Conservation (phyloP, 2,113 vertebrate species). For the Podarcis cretensis region DNA sequence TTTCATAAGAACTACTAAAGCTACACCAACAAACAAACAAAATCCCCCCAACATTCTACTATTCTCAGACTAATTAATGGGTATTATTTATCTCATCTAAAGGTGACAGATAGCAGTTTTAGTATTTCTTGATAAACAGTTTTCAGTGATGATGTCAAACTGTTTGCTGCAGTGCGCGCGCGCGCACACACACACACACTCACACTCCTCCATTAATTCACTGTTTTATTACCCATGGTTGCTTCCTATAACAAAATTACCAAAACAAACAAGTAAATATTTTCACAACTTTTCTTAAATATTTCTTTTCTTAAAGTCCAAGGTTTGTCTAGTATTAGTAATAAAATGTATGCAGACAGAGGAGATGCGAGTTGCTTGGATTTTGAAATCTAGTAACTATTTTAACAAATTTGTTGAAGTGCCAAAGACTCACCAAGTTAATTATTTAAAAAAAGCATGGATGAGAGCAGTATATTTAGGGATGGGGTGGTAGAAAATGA, state of each 20-base stretch:
- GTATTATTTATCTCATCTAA: slow-evolving; percentile 35
- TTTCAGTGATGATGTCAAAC: not conserved
- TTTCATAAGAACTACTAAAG: slow-evolving; percentile 59
- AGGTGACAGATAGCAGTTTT: slow-evolving; percentile 45
- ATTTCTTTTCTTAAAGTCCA: too few species aligned
- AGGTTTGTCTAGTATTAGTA: not conserved
- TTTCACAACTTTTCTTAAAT: not conserved
- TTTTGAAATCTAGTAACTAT: slow-evolving; percentile 21
- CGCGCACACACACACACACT: not conserved
- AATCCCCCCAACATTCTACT: slow-evolving; percentile 42
- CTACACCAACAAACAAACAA: slow-evolving; percentile 20
- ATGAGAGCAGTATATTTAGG: not conserved
- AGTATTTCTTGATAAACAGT: slow-evolving; percentile 21
- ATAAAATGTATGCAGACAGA: not conserved
- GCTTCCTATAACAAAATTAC: not conserved
- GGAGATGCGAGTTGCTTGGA: rapidly evolving
- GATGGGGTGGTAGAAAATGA: not conserved
- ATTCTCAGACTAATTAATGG: slow-evolving; percentile 54
- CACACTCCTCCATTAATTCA: not conserved
- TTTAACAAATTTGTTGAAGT: not conserved
- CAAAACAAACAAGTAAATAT: not conserved
- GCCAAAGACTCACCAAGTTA: not conserved
- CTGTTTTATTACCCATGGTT: not conserved
- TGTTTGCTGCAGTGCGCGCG: not conserved
- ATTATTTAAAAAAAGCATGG: not conserved